Evolutionary conservation across 2,113 vertebrate genomes (phyloP).

Genomic region (Uropsilus gracilis): DNA sequence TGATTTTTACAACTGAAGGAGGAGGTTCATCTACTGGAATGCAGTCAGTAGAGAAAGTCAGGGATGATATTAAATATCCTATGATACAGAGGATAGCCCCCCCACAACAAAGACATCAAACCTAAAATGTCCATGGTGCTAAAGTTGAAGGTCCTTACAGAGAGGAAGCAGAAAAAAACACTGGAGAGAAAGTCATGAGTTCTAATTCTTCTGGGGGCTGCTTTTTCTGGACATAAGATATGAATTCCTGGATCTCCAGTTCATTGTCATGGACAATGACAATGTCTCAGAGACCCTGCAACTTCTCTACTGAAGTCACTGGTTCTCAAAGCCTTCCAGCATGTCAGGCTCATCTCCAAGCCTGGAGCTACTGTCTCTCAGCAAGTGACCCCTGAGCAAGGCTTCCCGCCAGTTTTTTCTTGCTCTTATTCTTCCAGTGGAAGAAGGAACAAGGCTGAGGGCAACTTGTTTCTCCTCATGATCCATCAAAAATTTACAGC

Average conservation of each 20-base stretch:
- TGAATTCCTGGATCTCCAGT: neutral
- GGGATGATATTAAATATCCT: neutral
- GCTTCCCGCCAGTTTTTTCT: neutral
- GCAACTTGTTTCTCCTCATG: neutral
- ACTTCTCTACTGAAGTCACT: neutral
- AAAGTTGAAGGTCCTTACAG: neutral
- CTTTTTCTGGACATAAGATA: neutral
- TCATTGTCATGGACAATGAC: neutral
- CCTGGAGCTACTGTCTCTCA: neutral
- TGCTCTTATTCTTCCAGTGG: neutral
- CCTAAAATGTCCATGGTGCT: neutral
- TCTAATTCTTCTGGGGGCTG: neutral
- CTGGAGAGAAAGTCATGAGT: neutral
- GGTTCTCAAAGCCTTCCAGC: neutral
- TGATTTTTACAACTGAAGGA: neutral
- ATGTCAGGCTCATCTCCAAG: neutral
- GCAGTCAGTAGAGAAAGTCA: neutral
- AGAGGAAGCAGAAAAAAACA: neutral
- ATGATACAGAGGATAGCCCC: neutral
- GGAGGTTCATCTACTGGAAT: neutral
- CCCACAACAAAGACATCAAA: neutral
- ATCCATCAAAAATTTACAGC: neutral
- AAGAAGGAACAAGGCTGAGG: neutral
- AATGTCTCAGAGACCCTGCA: neutral
- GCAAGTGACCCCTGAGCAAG: neutral